Conservation (phyloP, 2,888 invertebrate genomes). For the Caenorhabditis drosophilae region DNA sequence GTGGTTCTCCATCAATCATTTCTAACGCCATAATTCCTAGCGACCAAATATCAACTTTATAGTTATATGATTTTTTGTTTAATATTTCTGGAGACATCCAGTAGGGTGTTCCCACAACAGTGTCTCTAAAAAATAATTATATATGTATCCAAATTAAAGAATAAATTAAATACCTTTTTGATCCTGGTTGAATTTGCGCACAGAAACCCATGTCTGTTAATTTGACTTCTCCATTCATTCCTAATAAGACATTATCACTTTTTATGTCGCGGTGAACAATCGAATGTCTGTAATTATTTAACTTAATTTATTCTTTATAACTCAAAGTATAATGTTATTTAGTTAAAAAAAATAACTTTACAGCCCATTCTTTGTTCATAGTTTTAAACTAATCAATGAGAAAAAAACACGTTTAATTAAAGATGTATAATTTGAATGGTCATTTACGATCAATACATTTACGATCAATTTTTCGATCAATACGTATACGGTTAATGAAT, state of each 20-base stretch:
- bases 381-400: too few relatives aligned
- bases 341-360: too few relatives aligned
- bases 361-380: too few relatives aligned
- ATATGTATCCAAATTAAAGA: conserved; percentile 80
- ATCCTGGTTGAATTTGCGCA: conserved; percentile 89
- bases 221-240: conserved; percentile 76
- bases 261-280: conserved; percentile 95
- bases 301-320: too few relatives aligned
- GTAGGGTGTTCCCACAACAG: conserved; percentile 68
- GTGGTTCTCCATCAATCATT: conserved; percentile 91
- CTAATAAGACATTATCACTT: conserved; percentile 92
- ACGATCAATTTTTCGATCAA: too few relatives aligned
- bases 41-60: conserved; percentile 84
- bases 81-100: conserved; percentile 84
- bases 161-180: too few relatives aligned
- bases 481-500: too few relatives aligned
- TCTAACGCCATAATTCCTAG: conserved; percentile 92
- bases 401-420: too few relatives aligned
- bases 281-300: conserved; percentile 74
- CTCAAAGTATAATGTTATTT: too few relatives aligned
- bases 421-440: too few relatives aligned
- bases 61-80: conserved; percentile 69
- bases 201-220: conserved; percentile 91
- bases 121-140: conserved; percentile 46
- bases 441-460: too few relatives aligned